Evolutionary conservation across 2,888 invertebrate genomes (phyloP).

Genomic region (Andrena chrysosceles): DNA sequence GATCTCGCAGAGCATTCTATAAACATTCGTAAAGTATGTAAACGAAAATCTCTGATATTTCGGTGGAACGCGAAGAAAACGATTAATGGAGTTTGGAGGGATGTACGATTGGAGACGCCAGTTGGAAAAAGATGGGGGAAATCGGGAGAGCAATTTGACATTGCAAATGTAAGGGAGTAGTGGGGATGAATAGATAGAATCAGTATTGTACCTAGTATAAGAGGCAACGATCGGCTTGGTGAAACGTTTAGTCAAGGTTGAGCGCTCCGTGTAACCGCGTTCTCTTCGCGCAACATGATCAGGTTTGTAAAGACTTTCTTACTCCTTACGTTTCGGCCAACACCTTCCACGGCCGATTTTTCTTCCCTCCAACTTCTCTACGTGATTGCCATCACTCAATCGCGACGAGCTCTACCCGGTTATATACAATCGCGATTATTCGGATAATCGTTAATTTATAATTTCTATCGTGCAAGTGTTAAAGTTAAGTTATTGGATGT

Average conservation of each 20-base stretch:
- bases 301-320: slow-evolving; percentile 68
- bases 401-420: too few species aligned
- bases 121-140: slow-evolving; percentile 7
- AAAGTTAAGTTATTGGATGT: neutral
- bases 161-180: slow-evolving; percentile 32
- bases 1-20: too few species aligned
- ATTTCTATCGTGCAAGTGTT: too few species aligned
- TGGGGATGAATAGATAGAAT: slow-evolving; percentile 68
- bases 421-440: too few species aligned
- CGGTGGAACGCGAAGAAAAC: neutral
- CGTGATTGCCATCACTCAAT: neutral
- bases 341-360: neutral
- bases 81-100: neutral
- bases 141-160: slow-evolving; percentile 14
- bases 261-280: slow-evolving; percentile 53
- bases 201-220: slow-evolving; percentile 67
- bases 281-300: slow-evolving; percentile 69
- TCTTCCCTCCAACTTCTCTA: neutral
- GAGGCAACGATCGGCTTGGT: slow-evolving; percentile 70
- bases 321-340: neutral
- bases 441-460: too few species aligned
- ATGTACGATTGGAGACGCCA: neutral
- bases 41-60: neutral
- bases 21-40: too few species aligned
- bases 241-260: slow-evolving; percentile 78